These are phyloP conservation scores for Drosophila rufa DNA, from an alignment of 1,140 invertebrate genomes.

Conservation along the genomic window DNA sequence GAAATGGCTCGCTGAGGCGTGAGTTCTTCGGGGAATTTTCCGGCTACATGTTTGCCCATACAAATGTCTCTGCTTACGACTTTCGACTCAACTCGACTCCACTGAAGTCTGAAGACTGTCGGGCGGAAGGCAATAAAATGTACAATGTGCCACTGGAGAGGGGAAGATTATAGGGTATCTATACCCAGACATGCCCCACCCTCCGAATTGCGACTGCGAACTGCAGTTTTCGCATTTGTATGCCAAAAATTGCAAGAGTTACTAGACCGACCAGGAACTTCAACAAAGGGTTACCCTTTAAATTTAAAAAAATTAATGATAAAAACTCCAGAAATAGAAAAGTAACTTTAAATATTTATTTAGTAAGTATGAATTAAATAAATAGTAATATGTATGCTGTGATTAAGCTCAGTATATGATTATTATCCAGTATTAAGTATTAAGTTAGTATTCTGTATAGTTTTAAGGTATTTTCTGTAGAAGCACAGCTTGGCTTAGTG, in stretches of 20 bases:
- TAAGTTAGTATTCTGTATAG: background rate
- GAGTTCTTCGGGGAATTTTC: constrained; percentile 4
- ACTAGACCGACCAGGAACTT: background rate
- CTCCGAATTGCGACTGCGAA: background rate
- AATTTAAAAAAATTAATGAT: no score
- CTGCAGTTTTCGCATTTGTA: constrained; percentile 73
- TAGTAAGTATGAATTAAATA: background rate
- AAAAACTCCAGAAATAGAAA: background rate
- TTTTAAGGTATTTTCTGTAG: background rate
- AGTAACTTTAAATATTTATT: background rate
- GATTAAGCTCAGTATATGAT: background rate
- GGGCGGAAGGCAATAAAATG: constrained; percentile 74
- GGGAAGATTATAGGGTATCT: background rate
- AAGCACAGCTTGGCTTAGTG: no score
- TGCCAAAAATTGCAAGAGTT: constrained; percentile 57
- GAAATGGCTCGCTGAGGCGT: constrained; percentile 50
- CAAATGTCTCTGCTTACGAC: constrained; percentile 75
- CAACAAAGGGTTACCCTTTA: background rate
- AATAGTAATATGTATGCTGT: no score
- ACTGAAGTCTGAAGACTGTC: background rate
- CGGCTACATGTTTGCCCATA: constrained; percentile 65
- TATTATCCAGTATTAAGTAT: background rate
- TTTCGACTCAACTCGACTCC: constrained; percentile 17
- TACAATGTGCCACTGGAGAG: constrained; percentile 57
- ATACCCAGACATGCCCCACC: background rate